Conservation (phyloP, 2,888 invertebrate genomes). For the Cheilosia soror region DNA sequence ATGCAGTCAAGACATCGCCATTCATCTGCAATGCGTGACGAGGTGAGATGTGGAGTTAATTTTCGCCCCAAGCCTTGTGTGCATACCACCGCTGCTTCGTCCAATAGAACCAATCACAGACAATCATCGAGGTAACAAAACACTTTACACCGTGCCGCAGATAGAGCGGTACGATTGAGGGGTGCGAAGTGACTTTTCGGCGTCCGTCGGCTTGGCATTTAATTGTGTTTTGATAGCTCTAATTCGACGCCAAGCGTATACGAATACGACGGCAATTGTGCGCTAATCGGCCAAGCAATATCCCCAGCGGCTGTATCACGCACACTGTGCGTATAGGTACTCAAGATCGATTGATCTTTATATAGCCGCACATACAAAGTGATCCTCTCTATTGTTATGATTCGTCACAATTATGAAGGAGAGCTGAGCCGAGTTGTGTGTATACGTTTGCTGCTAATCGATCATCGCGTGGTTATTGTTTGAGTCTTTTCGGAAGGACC, state of each 20-base stretch:
- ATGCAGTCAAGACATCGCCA: constrained; percentile 12
- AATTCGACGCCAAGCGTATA: constrained; percentile 71
- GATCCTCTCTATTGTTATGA: constrained; percentile 65
- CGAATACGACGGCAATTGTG: constrained; percentile 49
- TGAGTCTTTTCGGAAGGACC: constrained; percentile 4
- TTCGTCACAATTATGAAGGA: constrained; percentile 71
- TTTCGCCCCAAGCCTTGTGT: constrained; percentile 63
- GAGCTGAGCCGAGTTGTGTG: constrained; percentile 13
- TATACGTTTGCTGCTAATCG: constrained; percentile 53
- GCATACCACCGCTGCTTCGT: constrained; percentile 7
- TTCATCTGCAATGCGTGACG: constrained; percentile 63
- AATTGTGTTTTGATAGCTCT: constrained; percentile 76
- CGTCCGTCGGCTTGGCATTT: constrained; percentile 65
- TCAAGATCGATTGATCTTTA: constrained; percentile 70
- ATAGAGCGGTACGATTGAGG: neutral
- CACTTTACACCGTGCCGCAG: constrained; percentile 63
- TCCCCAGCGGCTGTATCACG: constrained; percentile 68
- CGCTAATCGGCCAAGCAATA: constrained; percentile 70
- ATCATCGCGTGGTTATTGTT: constrained; percentile 66
- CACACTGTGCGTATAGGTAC: constrained; percentile 52
- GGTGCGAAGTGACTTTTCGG: constrained; percentile 36
- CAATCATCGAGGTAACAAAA: constrained; percentile 75
- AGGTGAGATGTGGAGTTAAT: constrained; percentile 74
- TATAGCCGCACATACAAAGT: constrained; percentile 24
- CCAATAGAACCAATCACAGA: constrained; percentile 69